These are phyloP conservation scores for Proctacanthus coquilletti DNA, from an alignment of 1,140 invertebrate genomes.

Conservation along the genomic window DNA sequence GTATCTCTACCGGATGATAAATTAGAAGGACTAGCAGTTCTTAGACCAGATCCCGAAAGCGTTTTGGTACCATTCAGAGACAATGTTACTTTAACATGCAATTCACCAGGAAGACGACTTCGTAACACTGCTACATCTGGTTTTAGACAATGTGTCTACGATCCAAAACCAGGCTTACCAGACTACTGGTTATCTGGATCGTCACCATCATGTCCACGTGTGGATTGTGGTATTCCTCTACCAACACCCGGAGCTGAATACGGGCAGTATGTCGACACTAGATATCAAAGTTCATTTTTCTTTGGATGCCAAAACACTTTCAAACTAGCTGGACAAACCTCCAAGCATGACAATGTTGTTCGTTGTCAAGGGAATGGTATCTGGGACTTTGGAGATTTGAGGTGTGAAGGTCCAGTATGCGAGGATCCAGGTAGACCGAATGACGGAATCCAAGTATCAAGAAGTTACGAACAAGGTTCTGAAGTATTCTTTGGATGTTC, in stretches of 20 bases:
- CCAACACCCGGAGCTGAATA: slow-evolving; percentile 86
- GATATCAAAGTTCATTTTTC: slow-evolving; percentile 83
- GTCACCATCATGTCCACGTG: slow-evolving; percentile 67
- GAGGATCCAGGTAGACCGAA: slow-evolving; percentile 86
- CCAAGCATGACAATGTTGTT: slow-evolving; percentile 80
- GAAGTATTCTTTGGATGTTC: slow-evolving; percentile 82
- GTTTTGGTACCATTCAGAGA: slow-evolving; percentile 75
- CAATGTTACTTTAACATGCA: slow-evolving; percentile 75
- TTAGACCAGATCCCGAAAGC: slow-evolving; percentile 57
- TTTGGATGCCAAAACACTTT: slow-evolving; percentile 95
- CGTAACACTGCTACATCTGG: slow-evolving; percentile 62
- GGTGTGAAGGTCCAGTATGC: slow-evolving; percentile 91
- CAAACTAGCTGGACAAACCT: slow-evolving; percentile 82
- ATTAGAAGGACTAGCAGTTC: slow-evolving; percentile 63
- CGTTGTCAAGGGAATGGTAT: slow-evolving; percentile 78
- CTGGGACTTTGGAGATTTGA: slow-evolving; percentile 93
- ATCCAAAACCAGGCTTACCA: slow-evolving; percentile 74
- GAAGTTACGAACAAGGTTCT: slow-evolving; percentile 85
- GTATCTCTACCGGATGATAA: slow-evolving; percentile 79
- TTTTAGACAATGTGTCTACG: slow-evolving; percentile 89
- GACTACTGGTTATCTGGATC: slow-evolving; percentile 86
- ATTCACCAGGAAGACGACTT: slow-evolving; percentile 56
- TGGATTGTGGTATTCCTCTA: slow-evolving; percentile 74
- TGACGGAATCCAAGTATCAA: slow-evolving; percentile 75
- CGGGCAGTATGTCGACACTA: slow-evolving; percentile 72